phyloP scores from a whole-genome alignment of 2,888 invertebrate genomes.

The Eudasyphora cyanicolor region DNA sequence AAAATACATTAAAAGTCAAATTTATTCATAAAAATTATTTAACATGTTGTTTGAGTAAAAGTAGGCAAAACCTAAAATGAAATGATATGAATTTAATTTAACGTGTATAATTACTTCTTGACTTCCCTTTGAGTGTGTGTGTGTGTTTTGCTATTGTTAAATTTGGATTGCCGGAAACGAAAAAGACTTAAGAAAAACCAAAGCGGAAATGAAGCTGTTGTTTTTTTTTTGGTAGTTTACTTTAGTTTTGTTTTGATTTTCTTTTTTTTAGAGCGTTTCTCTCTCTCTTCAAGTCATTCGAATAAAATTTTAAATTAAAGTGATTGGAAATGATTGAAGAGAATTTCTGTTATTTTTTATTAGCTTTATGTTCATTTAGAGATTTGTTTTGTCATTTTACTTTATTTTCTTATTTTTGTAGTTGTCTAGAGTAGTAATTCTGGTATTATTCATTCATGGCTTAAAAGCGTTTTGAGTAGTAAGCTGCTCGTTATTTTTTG shows the following conservation, averaged over 20 bases:
- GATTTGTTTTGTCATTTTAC: conserved; percentile 3
- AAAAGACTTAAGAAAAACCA: not conserved
- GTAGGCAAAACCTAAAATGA: conserved; percentile 20
- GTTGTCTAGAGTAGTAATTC: conserved; percentile 14
- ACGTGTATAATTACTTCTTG: not conserved
- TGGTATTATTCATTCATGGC: conserved; percentile 34
- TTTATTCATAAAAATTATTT: conserved; percentile 34
- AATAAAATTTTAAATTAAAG: not conserved
- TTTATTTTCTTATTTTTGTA: not conserved
- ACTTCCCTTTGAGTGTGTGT: not conserved
- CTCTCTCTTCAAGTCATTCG: not conserved
- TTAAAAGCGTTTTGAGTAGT: conserved; percentile 58
- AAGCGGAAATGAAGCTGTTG: not conserved
- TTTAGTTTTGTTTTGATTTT: not conserved
- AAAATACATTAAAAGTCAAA: conserved; percentile 54
- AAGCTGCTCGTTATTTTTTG: conserved; percentile 50
- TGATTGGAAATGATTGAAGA: not conserved
- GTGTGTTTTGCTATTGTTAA: too few species aligned
- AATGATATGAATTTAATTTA: conserved; percentile 16
- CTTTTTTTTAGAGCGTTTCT: not conserved
- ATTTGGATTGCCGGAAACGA: not conserved
- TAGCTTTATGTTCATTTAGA: not conserved
- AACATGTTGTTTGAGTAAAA: not conserved
- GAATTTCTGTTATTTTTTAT: not conserved
- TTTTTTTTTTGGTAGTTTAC: conserved; percentile 11